Conservation (phyloP, 2,113 vertebrate species). For the Seriola quinqueradiata region DNA sequence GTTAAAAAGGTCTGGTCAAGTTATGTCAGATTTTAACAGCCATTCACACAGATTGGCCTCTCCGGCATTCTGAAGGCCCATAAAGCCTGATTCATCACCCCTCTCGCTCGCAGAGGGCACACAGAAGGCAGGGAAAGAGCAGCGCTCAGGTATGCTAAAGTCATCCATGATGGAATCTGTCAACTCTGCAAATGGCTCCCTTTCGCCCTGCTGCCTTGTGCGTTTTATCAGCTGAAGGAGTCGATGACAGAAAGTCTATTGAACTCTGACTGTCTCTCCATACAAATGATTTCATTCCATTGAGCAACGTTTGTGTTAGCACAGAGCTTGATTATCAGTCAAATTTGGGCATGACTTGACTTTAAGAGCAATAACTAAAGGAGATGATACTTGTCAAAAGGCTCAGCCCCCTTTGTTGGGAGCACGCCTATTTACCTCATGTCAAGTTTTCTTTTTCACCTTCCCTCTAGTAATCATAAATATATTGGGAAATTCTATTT, state of each 20-base stretch:
- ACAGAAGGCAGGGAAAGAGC: constrained; percentile 71
- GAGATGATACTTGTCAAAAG: constrained; percentile 27
- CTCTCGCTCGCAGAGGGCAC: constrained; percentile 74
- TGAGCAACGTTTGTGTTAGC: constrained; percentile 60
- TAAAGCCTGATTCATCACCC: constrained; percentile 83
- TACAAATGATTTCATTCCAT: constrained; percentile 70
- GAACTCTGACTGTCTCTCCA: constrained; percentile 77
- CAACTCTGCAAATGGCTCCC: constrained; percentile 79
- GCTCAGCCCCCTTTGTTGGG: constrained; percentile 17
- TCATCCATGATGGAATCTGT: constrained; percentile 83
- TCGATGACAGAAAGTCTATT: constrained; percentile 77
- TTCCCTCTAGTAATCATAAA: constrained; percentile 67
- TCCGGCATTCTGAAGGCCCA: constrained; percentile 76
- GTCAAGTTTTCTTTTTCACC: constrained; percentile 52
- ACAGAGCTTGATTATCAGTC: constrained; percentile 55
- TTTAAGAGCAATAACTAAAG: constrained; percentile 37
- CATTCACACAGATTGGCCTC: constrained; percentile 80
- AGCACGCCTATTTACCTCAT: constrained; percentile 41
- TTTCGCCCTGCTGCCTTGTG: constrained; percentile 69
- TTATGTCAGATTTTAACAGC: constrained; percentile 83
- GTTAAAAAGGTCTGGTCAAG: constrained; percentile 83
- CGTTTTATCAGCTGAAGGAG: constrained; percentile 77
- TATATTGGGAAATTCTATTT: constrained; percentile 75
- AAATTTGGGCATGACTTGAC: constrained; percentile 32
- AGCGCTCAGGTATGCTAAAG: constrained; percentile 82